Evolutionary conservation across 37 sponge, comb jelly and placozoan genomes (phyloP).

Genomic region (Haliclona indistincta): DNA sequence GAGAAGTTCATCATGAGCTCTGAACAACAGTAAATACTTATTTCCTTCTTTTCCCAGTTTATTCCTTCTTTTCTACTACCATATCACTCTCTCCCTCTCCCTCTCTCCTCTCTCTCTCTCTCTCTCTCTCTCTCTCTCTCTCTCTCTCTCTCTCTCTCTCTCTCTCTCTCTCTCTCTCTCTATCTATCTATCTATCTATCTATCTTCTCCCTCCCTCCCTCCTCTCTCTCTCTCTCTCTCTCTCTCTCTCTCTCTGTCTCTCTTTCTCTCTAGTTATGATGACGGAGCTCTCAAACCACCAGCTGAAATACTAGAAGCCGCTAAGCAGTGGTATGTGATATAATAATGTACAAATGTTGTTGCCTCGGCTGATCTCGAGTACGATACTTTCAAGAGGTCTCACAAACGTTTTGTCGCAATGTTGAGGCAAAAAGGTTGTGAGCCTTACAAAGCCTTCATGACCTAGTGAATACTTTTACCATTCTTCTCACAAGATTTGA

Average conservation of each 20-base stretch:
- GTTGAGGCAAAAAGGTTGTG: no score
- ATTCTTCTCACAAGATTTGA: no score
- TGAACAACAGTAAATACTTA: constrained; percentile 45
- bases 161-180: not conserved
- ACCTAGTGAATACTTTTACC: no score
- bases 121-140: not conserved
- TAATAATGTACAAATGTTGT: not conserved
- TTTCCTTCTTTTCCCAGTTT: not conserved
- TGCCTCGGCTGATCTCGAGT: no score
- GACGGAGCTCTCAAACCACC: constrained; percentile 53
- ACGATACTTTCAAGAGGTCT: no score
- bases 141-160: not conserved
- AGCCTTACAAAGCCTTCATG: no score
- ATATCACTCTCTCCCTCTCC: not conserved
- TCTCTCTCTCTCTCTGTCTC: not conserved
- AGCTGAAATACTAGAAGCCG: constrained; percentile 54
- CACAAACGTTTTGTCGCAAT: no score
- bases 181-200: not conserved
- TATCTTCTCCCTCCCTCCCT: not conserved
- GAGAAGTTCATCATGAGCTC: constrained; percentile 58
- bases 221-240: not conserved
- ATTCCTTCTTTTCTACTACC: not conserved
- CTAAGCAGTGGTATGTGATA: constrained; percentile 68
- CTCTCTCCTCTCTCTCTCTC: not conserved
- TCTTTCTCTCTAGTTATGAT: not conserved